Base-by-base conservation (phyloP, 2,888 invertebrate genomes). In the Pachliopta kotzebuea region DNA sequence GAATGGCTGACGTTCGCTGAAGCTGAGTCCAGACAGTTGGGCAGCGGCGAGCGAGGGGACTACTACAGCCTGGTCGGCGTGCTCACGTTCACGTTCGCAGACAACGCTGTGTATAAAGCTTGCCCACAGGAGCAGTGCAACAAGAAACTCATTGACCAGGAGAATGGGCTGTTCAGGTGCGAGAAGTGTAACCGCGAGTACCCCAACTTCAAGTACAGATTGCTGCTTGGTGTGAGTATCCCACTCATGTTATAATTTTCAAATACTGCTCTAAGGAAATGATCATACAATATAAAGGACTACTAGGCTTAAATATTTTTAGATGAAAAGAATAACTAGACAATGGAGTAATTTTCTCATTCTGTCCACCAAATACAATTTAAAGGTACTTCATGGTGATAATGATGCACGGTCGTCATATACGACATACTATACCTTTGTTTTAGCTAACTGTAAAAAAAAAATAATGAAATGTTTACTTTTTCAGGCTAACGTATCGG, bases 141-240 rank as follows among this genome's bases (percentile, higher is more conserved):
- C 82, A 99, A 99, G 86, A 99, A 99, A 86, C 92, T 99, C 0
- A 90, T 97, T 11, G 98, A 99, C 83, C 94, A 96, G 76, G 95
- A 95, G 69, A 97, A 97, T 76, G 97, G 97, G 0, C 93, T 95
- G 79, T 99, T 94, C 86, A 93, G 98, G 61, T 99, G 99, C 85
- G 99, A 99, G 83, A 99, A 99, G 85, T 99, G 99, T 83, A 94
- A 95, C 76, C 92, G 94, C 62, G 97, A 97, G 70, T 96, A 93
- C 80, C 95, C 96, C 0, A 95, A 95, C 72, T 99, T 95, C 84
- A 97, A 97, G 77, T 97, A 97, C 88, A 93, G 98, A 54, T 88
- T 98, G 70, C 90, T 99, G 62, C 84, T 97, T 26, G 93, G 93
- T 76, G 97, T 98, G 84, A 94, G 53, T 26, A n/a, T n/a, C 9